phyloP scores from a whole-genome alignment of 64 coral and sea anemone genomes.

The Cladopsammia gracilis region DNA sequence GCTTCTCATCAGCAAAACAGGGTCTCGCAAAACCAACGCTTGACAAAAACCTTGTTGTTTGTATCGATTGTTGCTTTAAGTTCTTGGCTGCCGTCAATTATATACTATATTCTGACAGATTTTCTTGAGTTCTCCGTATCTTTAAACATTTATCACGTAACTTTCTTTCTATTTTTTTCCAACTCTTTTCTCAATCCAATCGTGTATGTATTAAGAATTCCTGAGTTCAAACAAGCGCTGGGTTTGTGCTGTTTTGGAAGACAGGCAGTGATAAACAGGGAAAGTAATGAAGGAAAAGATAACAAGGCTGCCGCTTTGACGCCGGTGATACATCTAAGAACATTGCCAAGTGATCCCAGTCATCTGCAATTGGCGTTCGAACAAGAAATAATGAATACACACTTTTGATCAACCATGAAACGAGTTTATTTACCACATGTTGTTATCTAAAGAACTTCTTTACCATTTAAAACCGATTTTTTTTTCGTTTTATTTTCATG shows the following conservation, averaged over 20 bases:
- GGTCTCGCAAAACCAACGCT: neutral
- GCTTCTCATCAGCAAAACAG: neutral
- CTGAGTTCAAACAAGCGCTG: neutral
- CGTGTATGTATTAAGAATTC: neutral
- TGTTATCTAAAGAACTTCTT: too few species aligned
- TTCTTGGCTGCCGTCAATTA: neutral
- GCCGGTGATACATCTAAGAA: too few species aligned
- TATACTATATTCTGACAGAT: neutral
- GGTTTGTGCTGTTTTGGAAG: neutral
- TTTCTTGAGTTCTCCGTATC: neutral
- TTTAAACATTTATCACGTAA: neutral
- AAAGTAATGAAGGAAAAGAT: neutral
- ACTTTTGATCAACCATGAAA: neutral
- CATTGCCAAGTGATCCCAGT: too few species aligned
- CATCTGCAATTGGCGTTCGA: neutral
- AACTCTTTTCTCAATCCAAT: neutral
- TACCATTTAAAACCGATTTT: too few species aligned
- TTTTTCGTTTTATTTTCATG: too few species aligned
- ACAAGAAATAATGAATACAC: neutral
- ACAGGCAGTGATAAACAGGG: too few species aligned
- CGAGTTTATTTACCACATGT: too few species aligned
- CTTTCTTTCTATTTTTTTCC: neutral
- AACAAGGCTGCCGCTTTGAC: too few species aligned
- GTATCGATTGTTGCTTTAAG: neutral
- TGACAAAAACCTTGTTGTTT: slow-evolving; percentile 1